Evolutionary conservation across 2,113 vertebrate species (phyloP), one percentile per base, ranked within the genome.

Genomic region (Thunnus maccoyii): DNA sequence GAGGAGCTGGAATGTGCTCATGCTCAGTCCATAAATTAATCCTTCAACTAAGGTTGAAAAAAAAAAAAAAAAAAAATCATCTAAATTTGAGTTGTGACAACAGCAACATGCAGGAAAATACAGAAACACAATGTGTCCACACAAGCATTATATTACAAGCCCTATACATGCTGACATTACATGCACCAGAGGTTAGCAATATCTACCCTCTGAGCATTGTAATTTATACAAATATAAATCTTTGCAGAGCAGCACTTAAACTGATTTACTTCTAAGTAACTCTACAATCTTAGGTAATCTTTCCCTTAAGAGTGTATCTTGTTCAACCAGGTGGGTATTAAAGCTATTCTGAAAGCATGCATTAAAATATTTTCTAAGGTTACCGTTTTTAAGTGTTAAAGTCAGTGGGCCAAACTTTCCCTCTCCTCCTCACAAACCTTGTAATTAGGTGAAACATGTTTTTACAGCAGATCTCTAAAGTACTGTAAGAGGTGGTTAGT

Each of bases 381-480:
- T 63, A 74, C 10, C 51, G 67, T 65, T 83, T 41, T 85, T 7
- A 57, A 68, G 65, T 55, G 72, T 74, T 76, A 30, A 67, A 87
- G 65, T 67, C 75, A 72, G 65, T 0, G 32, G 65, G 85, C 66
- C 69, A 75, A 82, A 91, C 91, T 90, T 92, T 93, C 89, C 74
- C 89, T 86, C 76, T 74, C 74, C 58, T 50, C 14, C 4, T 72
- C 52, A 10, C 71, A 61, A 65, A 92, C 76, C 86, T 25, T 91
- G 80, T 89, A 84, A 94, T 93, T 91, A 91, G 51, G 44, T 15
- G 50, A 71, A 89, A 85, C 85, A 79, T 90, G 90, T 90, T 93
- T 90, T 90, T 86, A 91, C 86, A 86, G 88, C 74, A 72, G 55
- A 89, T 82, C 70, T 84, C 69, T 69, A 57, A 80, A 88, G 80